Evolutionary conservation across 2,888 invertebrate genomes (phyloP), one percentile per base, ranked within the genome.

Genomic region (Eupithecia inturbata): DNA sequence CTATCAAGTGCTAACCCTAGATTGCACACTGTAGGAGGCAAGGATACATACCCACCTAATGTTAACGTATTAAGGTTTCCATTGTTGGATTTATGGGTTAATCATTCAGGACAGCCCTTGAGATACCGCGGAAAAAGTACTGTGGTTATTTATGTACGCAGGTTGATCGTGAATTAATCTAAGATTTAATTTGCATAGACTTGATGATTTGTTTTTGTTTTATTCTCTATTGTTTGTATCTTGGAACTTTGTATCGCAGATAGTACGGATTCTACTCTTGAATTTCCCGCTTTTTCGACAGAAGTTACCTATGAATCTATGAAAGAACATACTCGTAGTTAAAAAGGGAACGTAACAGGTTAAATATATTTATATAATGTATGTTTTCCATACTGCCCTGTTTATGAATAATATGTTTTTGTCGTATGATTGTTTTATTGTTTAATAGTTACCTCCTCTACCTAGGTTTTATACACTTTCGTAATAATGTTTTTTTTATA

Each of bases 1-100:
- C n/a, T 39, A 31, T 19, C 14, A 22, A 28, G 66, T 26, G 82
- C 26, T 89, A 91, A 80, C 91, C 91, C 91, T 91, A 82, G 39
- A 14, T 69, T 14, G 36, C 66, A n/a, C 22, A 70, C 68, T 76
- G 91, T 91, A 87, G 92, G 91, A 83, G 86, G 91, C 91, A 90
- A 91, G 91, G 90, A 91, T 89, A 86, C 53, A 85, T 85, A 81
- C 86, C 87, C 84, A 85, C 87, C 78, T 88, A 88, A 90, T 90
- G 83, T 80, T 84, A 85, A 82, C 87, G 83, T 85, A 88, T 90
- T 89, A 89, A 83, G 78, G 77, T 83, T 82, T 80, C 86, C 85
- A 88, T 90, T 91, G 88, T 89, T 82, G 83, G 85, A 83, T 87
- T 88, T 89, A 87, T 87, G 85, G 87, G 86, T 86, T 89, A 90